A percentile compares a stretch with the other conserved stretches of the same genome.
These are phyloP conservation scores for Embidobia sp. DNA, from an alignment of 2,888 invertebrate genomes.

Conservation along the genomic window DNA sequence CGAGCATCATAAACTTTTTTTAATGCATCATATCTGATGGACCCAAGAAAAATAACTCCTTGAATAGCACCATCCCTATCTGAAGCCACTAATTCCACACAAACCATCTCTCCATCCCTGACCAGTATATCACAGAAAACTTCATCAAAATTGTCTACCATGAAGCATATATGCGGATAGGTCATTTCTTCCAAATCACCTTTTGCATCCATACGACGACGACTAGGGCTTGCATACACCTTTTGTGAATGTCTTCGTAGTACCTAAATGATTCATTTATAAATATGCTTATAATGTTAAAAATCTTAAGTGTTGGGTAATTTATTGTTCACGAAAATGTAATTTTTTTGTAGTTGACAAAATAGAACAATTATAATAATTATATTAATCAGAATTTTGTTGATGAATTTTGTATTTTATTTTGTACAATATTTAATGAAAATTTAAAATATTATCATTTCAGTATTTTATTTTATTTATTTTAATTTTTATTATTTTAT, in stretches of 20 bases:
- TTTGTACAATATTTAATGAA: no score
- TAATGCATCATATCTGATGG: conserved; percentile 98
- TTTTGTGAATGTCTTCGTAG: conserved; percentile 83
- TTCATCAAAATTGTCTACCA: conserved; percentile 99
- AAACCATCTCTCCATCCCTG: conserved; percentile 99
- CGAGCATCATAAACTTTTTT: conserved; percentile 98
- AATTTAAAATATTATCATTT: no score
- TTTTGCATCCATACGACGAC: conserved; percentile 98
- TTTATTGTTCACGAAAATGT: no score
- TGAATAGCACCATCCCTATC: conserved; percentile 93
- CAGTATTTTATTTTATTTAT: no score
- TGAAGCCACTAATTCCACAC: conserved; percentile 97
- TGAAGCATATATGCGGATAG: conserved; percentile 99
- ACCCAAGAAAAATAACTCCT: conserved; percentile 98
- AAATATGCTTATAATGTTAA: no score
- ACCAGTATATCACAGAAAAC: conserved; percentile 99
- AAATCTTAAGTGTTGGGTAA: no score
- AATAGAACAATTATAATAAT: no score
- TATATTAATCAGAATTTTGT: no score
- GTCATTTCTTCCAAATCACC: conserved; percentile 99
- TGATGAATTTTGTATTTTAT: no score
- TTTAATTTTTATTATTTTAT: no score
- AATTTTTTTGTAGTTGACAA: no score
- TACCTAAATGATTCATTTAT: no score
- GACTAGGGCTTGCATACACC: conserved; percentile 98